Percentiles rank a stretch among this genome's conserved stretches.
phyloP scores from a whole-genome alignment of 1,140 invertebrate genomes.

The Bombus pascuorum region DNA sequence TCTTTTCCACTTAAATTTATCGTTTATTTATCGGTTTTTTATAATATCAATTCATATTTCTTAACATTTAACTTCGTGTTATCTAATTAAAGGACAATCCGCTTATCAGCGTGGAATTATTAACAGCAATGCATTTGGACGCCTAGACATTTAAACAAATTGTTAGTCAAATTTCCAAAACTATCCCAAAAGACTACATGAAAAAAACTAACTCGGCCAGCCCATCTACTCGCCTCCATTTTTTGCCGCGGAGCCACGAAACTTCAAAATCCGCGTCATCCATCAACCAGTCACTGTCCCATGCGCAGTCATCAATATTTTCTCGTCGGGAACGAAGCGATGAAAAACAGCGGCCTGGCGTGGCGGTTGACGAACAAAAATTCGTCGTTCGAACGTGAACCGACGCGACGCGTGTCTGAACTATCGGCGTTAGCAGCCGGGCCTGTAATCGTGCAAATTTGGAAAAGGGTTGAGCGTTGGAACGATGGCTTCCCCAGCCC shows the following conservation, averaged over 20 bases:
- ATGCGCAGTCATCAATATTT: slow-evolving; percentile 24
- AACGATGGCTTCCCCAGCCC: background rate
- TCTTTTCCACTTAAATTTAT: no score
- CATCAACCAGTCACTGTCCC: background rate
- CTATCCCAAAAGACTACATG: no score
- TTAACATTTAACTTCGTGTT: no score
- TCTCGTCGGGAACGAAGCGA: slow-evolving; percentile 1
- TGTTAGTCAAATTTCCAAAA: no score
- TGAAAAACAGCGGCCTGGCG: slow-evolving; percentile 3
- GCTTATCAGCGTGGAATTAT: no score
- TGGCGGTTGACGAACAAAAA: background rate
- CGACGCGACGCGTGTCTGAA: background rate
- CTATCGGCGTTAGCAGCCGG: slow-evolving; percentile 7
- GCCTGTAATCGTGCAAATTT: slow-evolving; percentile 64
- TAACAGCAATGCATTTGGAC: no score
- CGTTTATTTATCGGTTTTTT: no score
- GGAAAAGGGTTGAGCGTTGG: slow-evolving; percentile 51
- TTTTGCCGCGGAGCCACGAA: background rate
- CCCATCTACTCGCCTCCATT: background rate
- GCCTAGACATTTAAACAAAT: no score
- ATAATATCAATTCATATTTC: no score
- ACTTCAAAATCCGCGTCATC: slow-evolving; percentile 8
- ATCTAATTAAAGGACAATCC: no score
- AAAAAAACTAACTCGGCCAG: no score
- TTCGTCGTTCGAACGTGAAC: background rate